phyloP scores from a whole-genome alignment of 2,113 vertebrate genomes.

The Poecile atricapillus region DNA sequence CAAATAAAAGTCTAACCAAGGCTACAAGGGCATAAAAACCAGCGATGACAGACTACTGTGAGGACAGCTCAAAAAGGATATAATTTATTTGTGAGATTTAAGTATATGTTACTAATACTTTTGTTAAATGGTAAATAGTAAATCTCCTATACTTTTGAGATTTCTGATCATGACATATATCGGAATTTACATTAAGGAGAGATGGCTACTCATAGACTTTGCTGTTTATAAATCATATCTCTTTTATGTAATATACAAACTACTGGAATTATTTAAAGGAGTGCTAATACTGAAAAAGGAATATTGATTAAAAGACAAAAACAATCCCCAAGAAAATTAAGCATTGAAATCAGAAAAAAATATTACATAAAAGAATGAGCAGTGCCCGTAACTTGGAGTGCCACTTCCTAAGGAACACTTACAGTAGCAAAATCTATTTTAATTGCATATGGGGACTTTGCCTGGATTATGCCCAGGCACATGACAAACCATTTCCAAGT shows the following conservation, averaged over 20 bases:
- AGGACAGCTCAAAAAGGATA: not conserved
- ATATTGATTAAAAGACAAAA: constrained; percentile 18
- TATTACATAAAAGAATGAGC: not conserved
- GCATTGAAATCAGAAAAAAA: not conserved
- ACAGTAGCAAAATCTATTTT: constrained; percentile 30
- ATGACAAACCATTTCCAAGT: constrained; percentile 24
- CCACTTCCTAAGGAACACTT: not conserved
- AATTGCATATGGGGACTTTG: not conserved
- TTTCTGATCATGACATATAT: not conserved
- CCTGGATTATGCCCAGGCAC: constrained; percentile 1
- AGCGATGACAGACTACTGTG: not conserved
- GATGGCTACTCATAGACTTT: not conserved
- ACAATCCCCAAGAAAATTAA: not conserved
- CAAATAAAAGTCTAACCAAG: not conserved
- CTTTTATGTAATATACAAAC: not conserved
- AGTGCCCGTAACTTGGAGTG: not conserved
- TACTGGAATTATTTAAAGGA: not conserved
- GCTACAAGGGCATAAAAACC: not conserved
- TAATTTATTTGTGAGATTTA: not conserved
- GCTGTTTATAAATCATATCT: not conserved
- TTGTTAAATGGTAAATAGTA: not conserved
- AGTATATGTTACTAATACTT: not conserved
- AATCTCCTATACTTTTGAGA: not conserved
- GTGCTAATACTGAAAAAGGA: not conserved
- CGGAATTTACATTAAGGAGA: not conserved